phyloP scores from a whole-genome alignment of 2,113 vertebrate genomes.

The Carollia perspicillata region DNA sequence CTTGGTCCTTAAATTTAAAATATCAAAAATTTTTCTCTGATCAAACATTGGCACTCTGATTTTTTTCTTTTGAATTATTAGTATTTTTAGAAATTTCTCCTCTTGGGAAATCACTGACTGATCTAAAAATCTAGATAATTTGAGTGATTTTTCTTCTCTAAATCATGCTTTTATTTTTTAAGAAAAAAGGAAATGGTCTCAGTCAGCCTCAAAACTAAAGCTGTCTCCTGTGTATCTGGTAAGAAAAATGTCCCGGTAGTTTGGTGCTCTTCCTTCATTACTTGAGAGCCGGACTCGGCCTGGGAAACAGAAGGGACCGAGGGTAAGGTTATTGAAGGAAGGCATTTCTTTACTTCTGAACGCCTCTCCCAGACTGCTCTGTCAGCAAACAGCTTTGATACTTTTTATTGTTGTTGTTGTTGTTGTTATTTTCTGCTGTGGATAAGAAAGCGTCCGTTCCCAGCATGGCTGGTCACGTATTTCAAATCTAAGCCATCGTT shows the following conservation, averaged over 20 bases:
- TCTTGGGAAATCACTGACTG: neutral
- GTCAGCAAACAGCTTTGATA: neutral
- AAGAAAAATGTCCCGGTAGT: neutral
- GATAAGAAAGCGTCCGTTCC: neutral
- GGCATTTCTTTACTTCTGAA: neutral
- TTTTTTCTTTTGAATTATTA: conserved; percentile 42
- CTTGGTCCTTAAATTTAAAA: conserved; percentile 38
- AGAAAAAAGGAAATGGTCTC: conserved; percentile 13
- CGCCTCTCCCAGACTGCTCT: neutral
- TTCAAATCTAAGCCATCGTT: neutral
- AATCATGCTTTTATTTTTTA: conserved; percentile 20
- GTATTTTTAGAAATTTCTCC: conserved; percentile 23
- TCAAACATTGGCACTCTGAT: neutral
- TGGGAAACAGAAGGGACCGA: conserved; percentile 8
- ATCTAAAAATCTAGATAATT: conserved; percentile 3
- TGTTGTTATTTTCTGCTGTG: neutral
- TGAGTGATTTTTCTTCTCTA: neutral
- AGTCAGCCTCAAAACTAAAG: neutral
- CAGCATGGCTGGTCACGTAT: neutral
- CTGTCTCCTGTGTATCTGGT: neutral
- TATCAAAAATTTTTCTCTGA: conserved; percentile 41
- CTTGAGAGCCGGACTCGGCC: neutral
- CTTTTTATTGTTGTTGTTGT: neutral
- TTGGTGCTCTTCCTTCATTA: neutral
- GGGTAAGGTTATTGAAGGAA: neutral